These are phyloP conservation scores for Prochilodus magdalenae DNA, from an alignment of 2,113 vertebrate species.

Conservation along the genomic window DNA sequence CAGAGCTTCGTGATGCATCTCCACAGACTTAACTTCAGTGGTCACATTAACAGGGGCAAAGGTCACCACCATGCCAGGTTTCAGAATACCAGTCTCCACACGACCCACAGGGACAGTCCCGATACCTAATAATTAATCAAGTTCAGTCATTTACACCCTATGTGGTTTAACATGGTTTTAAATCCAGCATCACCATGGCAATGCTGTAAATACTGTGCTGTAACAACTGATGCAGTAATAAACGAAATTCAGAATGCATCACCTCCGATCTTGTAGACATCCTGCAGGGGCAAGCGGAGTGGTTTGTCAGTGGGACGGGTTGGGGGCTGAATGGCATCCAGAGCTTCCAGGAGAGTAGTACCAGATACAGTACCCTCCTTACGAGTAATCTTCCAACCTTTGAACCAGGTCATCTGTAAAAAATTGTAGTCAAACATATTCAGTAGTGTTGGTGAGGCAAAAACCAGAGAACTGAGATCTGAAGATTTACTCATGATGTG, in stretches of 20 bases:
- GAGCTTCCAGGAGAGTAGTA: slow-evolving; percentile 90
- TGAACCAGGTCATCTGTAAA: slow-evolving; percentile 96
- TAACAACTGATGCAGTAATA: background rate
- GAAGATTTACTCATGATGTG: background rate
- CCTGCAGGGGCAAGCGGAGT: slow-evolving; percentile 94
- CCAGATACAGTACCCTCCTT: slow-evolving; percentile 93
- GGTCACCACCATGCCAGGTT: slow-evolving; percentile 95
- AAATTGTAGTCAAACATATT: background rate
- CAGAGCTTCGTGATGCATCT: slow-evolving; percentile 94
- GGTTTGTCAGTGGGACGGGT: slow-evolving; percentile 93
- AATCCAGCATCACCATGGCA: background rate
- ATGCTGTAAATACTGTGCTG: background rate
- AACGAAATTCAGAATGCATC: slow-evolving; percentile 32
- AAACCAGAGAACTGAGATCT: background rate
- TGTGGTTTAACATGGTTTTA: background rate
- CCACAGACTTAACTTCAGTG: slow-evolving; percentile 96
- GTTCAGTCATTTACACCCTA: background rate
- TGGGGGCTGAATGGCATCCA: slow-evolving; percentile 94
- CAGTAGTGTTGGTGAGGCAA: background rate
- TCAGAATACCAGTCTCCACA: slow-evolving; percentile 92
- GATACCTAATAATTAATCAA: slow-evolving; percentile 79
- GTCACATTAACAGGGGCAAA: slow-evolving; percentile 95
- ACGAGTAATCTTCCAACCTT: slow-evolving; percentile 94
- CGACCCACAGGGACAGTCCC: slow-evolving; percentile 95
- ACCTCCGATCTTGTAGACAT: slow-evolving; percentile 98